Percentiles rank a stretch among this genome's conserved stretches.
Conservation (phyloP, 1,140 invertebrate genomes). For the Aphelinus certus region DNA sequence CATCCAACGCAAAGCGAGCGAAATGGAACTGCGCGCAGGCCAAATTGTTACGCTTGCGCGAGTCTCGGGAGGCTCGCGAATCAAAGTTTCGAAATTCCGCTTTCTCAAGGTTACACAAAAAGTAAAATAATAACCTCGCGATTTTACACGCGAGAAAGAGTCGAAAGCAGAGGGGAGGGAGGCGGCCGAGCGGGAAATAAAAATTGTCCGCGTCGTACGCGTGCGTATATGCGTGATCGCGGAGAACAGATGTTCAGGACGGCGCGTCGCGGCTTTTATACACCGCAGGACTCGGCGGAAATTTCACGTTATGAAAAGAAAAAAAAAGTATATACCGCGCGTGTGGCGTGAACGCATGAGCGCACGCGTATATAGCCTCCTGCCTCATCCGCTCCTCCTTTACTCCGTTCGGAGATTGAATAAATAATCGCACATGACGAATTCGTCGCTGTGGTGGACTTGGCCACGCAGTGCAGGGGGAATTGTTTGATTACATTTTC, state of each 20-base stretch:
- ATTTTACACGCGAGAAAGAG: slow-evolving; percentile 8
- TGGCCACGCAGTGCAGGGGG: not conserved
- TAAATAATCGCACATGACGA: slow-evolving; percentile 14
- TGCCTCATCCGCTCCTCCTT: not conserved
- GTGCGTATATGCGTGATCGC: not conserved
- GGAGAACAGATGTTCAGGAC: slow-evolving; percentile 22
- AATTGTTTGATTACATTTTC: not conserved
- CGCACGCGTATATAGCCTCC: not conserved
- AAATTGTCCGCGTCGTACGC: slow-evolving; percentile 15
- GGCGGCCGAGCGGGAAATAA: not conserved
- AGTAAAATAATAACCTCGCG: not conserved
- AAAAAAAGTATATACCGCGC: too few relatives aligned
- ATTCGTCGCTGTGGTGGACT: too few relatives aligned
- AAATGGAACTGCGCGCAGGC: too few relatives aligned
- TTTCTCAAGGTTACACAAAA: too few relatives aligned
- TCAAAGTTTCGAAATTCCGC: not conserved
- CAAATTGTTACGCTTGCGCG: too few relatives aligned
- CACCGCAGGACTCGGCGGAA: not conserved
- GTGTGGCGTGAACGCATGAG: not conserved
- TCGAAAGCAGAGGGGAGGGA: not conserved
- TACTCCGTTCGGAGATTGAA: not conserved
- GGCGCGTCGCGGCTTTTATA: not conserved
- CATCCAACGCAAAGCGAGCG: too few relatives aligned
- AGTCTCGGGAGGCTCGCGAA: not conserved
- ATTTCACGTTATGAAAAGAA: slow-evolving; percentile 20